Evolutionary conservation across 2,888 invertebrate species (phyloP), one percentile per base, ranked within the genome.

Genomic region (Athetis lepigone): DNA sequence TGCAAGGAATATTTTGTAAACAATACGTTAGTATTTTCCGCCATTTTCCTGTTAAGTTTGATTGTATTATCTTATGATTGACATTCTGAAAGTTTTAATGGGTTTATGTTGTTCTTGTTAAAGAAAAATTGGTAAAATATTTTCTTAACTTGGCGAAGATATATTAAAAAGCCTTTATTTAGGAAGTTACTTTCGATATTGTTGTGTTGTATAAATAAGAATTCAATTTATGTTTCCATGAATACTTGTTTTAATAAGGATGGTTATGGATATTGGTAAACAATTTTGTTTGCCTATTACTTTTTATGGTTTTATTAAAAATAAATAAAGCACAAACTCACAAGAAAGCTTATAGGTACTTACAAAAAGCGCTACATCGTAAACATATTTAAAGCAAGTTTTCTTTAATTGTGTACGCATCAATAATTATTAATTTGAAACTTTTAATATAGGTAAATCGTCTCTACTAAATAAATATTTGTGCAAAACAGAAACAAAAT

Each of bases 1-100:
- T 47, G 19, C 18, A 19, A 46, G 11, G 39, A 50, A 40, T 45
- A 33, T 33, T 55, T 37, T 37, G 58, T 46, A 69, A 63, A 66
- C 47, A 65, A 57, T 42, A 49, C 19, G 3, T 27, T 49, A 45
- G 33, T 58, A 18, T 43, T 50, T 42, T 27, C n/a, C 37, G 18
- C 21, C 13, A 11, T 43, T 58, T 68, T 63, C 39, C 59, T 56
- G 33, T 23, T 43, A 46, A 54, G 42, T 57, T 54, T 29, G 25
- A 29, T 57, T 57, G 36, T 36, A 27, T 50, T 56, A 54, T 68
- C 61, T 69, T 43, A 13, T 33, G 40, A 45, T 50, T 50, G 40
- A 42, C 42, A 39, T 42, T 62, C 33, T 33, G 21, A 36, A 73
- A 71, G 46, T 73, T 71, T 19, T 73, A 63, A 73, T 68, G 45